phyloP scores from a whole-genome alignment of 2,888 invertebrate species.

The Iselma pallidipennis region DNA sequence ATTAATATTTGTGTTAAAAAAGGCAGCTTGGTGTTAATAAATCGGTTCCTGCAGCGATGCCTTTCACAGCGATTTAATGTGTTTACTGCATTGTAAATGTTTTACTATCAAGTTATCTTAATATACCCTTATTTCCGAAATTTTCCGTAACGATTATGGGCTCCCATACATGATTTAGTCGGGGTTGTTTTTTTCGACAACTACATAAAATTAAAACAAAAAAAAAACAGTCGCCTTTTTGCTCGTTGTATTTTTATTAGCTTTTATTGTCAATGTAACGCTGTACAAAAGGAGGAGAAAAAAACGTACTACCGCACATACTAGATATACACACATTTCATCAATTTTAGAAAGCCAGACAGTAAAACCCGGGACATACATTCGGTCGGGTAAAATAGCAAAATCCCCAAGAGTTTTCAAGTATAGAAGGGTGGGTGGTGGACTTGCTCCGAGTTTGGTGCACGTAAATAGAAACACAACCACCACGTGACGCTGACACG shows the following conservation, averaged over 20 bases:
- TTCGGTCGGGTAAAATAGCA: constrained; percentile 6
- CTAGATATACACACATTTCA: too few relatives aligned
- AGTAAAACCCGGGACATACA: constrained; percentile 16
- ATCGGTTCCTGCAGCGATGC: background rate
- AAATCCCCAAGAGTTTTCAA: constrained; percentile 18
- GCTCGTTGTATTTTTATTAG: too few relatives aligned
- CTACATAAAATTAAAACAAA: constrained; percentile 19
- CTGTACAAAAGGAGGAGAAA: too few relatives aligned
- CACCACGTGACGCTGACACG: constrained; percentile 31
- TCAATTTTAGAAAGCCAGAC: constrained; percentile 33
- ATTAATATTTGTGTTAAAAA: background rate
- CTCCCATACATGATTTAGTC: constrained; percentile 4
- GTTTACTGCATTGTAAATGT: constrained; percentile 10
- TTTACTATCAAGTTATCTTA: constrained; percentile 10
- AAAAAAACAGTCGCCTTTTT: too few relatives aligned
- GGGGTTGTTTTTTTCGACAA: constrained; percentile 13
- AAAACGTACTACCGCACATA: background rate
- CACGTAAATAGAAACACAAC: constrained; percentile 37
- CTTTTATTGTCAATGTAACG: background rate
- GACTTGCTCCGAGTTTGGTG: constrained; percentile 20
- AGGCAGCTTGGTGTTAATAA: background rate
- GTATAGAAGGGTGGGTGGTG: background rate
- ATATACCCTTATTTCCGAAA: constrained; percentile 8
- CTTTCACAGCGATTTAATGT: constrained; percentile 3
- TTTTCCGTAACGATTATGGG: constrained; percentile 11